Evolutionary conservation across 2,797 vertebrate genomes (phyloP), one percentile per base, ranked within the genome.

Genomic region (Falco naumanni): DNA sequence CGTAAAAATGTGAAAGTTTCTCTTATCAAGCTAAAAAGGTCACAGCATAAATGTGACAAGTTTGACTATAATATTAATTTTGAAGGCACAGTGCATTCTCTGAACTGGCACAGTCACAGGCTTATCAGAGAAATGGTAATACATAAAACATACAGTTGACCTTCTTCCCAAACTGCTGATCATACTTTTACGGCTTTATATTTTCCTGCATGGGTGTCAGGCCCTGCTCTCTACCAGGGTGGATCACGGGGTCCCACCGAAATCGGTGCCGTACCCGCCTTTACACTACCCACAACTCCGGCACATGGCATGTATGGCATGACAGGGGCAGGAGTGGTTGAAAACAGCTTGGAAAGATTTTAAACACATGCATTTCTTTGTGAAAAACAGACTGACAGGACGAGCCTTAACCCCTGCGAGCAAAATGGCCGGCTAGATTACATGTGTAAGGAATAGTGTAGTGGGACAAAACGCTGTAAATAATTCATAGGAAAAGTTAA

Each of bases 161-260:
- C 68, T 89, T 93, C 68, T 61, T 71, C 72, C 34, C 61, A 85
- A 89, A 84, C 31, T 71, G 37, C 71, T 91, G 84, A 68, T 83
- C 25, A 64, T 17, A 41, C 41, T 59, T 89, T 65, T 45, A 68
- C 70, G 24, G 48, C n/a, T 83, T 69, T 76, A 33, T 33, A 8
- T 53, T 88, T 69, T 71, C 29, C 53, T 75, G 43, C 21, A 45
- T 2, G 3, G 25, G 50, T 53, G 25, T 64, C n/a, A 64, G 84
- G 61, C 39, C 83, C 25, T 11, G 6, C 11, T 48, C 14, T 85
- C 43, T 85, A 16, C 29, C 17, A 7, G 17, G 59, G 25, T 0
- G 0, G 45, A 81, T 68, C 20, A 17, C 0, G 4, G 29, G 8
- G 3, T 24, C 34, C 10, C 45, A 48, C 14, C 1, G 6, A 93